phyloP scores from a whole-genome alignment of 2,888 invertebrate species.

The Caenorhabditis wallacei region DNA sequence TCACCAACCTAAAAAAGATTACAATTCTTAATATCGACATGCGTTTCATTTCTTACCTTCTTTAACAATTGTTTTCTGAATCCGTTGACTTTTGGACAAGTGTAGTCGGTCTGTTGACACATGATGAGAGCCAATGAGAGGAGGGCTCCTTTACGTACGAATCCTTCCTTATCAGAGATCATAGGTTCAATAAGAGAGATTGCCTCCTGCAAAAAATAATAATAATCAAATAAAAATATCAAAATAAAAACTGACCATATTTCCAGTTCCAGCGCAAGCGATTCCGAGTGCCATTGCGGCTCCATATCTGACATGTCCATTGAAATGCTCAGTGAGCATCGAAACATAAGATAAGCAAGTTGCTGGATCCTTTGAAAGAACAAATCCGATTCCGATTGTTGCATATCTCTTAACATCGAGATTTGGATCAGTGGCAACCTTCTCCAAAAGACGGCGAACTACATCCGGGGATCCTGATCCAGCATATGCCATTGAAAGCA shows the following conservation, averaged over 20 bases:
- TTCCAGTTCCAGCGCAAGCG: constrained; percentile 63
- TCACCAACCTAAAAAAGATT: constrained; percentile 36
- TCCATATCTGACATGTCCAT: constrained; percentile 65
- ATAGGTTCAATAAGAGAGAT: constrained; percentile 57
- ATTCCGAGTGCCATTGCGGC: constrained; percentile 65
- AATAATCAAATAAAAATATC: not conserved
- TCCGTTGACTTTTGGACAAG: constrained; percentile 55
- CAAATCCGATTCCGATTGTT: constrained; percentile 97
- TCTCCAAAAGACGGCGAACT: constrained; percentile 90
- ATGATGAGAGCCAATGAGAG: constrained; percentile 59
- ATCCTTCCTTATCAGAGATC: constrained; percentile 66
- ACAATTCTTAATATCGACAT: not conserved
- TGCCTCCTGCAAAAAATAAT: constrained; percentile 38
- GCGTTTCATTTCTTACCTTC: constrained; percentile 43
- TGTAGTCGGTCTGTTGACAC: constrained; percentile 62
- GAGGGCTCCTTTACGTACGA: constrained; percentile 60
- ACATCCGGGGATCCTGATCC: constrained; percentile 98
- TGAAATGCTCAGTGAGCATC: constrained; percentile 66
- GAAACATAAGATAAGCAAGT: constrained; percentile 55
- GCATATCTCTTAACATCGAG: constrained; percentile 99
- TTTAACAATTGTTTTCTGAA: constrained; percentile 65
- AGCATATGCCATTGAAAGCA: constrained; percentile 89
- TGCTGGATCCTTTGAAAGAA: constrained; percentile 85
- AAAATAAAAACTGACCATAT: constrained; percentile 23
- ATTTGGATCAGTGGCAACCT: constrained; percentile 93